These are phyloP conservation scores for Fulmarus glacialis DNA, from an alignment of 2,113 vertebrate genomes.

Conservation along the genomic window DNA sequence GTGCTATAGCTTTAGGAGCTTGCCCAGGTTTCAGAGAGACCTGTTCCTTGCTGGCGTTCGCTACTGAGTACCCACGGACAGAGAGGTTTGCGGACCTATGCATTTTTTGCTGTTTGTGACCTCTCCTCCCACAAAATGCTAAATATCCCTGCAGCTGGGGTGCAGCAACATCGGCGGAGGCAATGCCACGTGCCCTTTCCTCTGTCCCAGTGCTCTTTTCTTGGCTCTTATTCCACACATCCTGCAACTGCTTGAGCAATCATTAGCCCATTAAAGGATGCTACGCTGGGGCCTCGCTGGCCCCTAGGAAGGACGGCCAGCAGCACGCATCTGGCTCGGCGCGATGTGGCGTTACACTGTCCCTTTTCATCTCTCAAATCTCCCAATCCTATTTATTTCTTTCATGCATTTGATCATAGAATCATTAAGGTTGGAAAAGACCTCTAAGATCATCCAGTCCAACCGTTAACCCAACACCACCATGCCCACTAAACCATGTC, in stretches of 20 bases:
- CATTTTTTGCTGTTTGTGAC: background rate
- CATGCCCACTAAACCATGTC: too few relatives aligned
- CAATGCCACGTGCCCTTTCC: background rate
- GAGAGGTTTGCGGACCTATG: background rate
- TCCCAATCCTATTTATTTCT: background rate
- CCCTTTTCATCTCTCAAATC: background rate
- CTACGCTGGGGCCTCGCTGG: rapidly evolving
- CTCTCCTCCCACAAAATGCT: background rate
- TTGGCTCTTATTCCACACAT: background rate
- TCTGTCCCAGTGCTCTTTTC: background rate
- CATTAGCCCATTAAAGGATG: background rate
- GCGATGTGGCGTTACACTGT: rapidly evolving
- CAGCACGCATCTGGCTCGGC: background rate
- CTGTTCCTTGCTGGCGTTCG: background rate
- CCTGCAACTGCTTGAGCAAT: background rate
- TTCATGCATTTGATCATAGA: background rate
- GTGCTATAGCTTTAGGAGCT: background rate
- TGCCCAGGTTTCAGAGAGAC: background rate
- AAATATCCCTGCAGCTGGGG: background rate
- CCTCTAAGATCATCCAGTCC: too few relatives aligned
- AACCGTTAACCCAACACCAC: too few relatives aligned
- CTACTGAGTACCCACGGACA: background rate
- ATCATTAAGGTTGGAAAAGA: too few relatives aligned
- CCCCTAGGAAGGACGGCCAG: background rate
- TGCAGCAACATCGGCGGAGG: rapidly evolving